These are phyloP conservation scores for Drosophila cyrtoloma DNA, from an alignment of 2,888 invertebrate genomes.

Conservation along the genomic window DNA sequence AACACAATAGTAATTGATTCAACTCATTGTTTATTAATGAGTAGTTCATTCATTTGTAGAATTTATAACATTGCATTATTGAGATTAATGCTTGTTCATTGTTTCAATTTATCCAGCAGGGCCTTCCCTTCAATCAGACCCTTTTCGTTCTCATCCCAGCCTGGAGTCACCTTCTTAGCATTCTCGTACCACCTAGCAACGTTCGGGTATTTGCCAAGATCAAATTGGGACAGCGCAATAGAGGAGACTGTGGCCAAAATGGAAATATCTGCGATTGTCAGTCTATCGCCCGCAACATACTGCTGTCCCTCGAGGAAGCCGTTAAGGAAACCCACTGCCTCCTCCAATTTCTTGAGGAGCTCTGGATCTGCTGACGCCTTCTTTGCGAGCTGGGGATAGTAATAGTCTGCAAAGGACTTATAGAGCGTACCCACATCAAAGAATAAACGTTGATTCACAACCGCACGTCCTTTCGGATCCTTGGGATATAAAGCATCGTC, in stretches of 20 bases:
- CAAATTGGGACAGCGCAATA: conserved; percentile 88
- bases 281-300: conserved; percentile 89
- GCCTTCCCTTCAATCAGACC: conserved; percentile 86
- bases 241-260: conserved; percentile 89
- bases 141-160: conserved; percentile 87
- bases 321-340: conserved; percentile 89
- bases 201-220: conserved; percentile 89
- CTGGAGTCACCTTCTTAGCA: conserved; percentile 87
- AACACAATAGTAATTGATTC: background rate
- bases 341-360: conserved; percentile 89
- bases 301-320: conserved; percentile 89
- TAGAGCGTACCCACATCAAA: conserved; percentile 93
- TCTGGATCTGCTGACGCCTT: conserved; percentile 88
- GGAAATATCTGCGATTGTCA: conserved; percentile 92
- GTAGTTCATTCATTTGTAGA: background rate
- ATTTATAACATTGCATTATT: background rate
- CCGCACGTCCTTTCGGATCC: conserved; percentile 90
- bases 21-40: background rate
- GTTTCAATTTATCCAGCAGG: conserved; percentile 30
- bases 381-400: conserved; percentile 88
- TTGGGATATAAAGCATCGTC: conserved; percentile 90
- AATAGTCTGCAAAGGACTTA: conserved; percentile 89
- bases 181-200: conserved; percentile 88
- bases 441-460: conserved; percentile 91
- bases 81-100: background rate